Evolutionary conservation across 2,888 invertebrate genomes (phyloP), one percentile per base, ranked within the genome.

Genomic region (Caenorhabditis wallacei): DNA sequence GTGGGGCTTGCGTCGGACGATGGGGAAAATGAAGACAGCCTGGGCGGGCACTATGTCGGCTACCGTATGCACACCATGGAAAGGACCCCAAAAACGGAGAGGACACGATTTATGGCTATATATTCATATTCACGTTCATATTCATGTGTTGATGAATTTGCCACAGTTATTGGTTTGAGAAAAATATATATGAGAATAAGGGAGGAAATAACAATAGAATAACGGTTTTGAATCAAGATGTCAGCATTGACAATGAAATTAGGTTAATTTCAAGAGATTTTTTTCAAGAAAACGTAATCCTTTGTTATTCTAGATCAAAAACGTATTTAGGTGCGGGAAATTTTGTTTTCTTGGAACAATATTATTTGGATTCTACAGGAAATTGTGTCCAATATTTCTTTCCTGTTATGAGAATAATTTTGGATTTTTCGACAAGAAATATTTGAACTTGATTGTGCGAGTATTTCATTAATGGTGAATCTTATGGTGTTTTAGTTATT

Each of bases 101-200:
- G 59, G 75, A 7, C 59, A 11, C 48, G 68, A 53, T 78, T 78
- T 78, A 78, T 78, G 61, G 78, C 61, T 78, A 69, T 78, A 76
- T 76, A 78, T 78, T 78, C 22, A 63, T 78, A 69, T 78, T 78
- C 61, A 80, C 74, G 61, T 78, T 78, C 22, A 63, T 78, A 69
- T 78, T 78, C 61, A 80, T 80, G 61, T 74, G 80, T 68, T 80
- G 72, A 80, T 80, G 72, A 72, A 74, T 80, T 66, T 59, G 63
- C 24, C 30, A 22, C 30, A 30, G 30, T 30, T 20, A 72, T n/a
- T 51, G 66, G 72, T 74, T 53, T 80, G 72, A 61, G 80, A 71
- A 80, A 59, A 71, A 71, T 13, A 40, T 13, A 40, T 40, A 30
- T n/a, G 18, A 57, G 35, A n/a, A 24, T 37, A 46, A n/a, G 10